Conservation (phyloP, 2,888 invertebrate genomes). For the Seira ritae region DNA sequence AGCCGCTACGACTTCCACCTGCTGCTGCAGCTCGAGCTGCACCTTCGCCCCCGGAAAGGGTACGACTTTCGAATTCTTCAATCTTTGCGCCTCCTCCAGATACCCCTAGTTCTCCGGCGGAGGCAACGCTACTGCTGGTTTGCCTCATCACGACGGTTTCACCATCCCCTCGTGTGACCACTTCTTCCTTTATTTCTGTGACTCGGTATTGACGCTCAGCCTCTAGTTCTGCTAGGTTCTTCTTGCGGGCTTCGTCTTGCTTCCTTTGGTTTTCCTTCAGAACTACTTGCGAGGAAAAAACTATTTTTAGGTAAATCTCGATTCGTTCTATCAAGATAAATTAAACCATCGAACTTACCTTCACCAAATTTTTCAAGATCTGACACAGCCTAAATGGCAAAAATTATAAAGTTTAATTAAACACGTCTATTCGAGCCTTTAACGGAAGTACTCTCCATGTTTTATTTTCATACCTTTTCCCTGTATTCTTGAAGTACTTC, state of each 20-base stretch:
- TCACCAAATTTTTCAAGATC: neutral
- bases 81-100: neutral
- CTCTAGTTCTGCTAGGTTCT: neutral
- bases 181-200: neutral
- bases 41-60: neutral
- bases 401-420: no score
- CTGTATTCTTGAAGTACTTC: neutral
- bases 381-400: no score
- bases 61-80: neutral
- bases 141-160: neutral
- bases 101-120: neutral
- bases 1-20: neutral
- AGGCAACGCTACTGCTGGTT: neutral
- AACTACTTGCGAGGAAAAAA: neutral
- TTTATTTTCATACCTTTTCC: no score
- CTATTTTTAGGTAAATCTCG: neutral
- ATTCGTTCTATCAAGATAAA: neutral
- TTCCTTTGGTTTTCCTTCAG: constrained; percentile 6
- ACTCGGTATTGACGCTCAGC: neutral
- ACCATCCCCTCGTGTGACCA: neutral
- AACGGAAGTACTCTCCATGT: no score
- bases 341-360: neutral
- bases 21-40: no score
- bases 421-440: no score
- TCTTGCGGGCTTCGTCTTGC: neutral